phyloP scores from a whole-genome alignment of 2,888 invertebrate species.

The Strigamia transsilvanica region DNA sequence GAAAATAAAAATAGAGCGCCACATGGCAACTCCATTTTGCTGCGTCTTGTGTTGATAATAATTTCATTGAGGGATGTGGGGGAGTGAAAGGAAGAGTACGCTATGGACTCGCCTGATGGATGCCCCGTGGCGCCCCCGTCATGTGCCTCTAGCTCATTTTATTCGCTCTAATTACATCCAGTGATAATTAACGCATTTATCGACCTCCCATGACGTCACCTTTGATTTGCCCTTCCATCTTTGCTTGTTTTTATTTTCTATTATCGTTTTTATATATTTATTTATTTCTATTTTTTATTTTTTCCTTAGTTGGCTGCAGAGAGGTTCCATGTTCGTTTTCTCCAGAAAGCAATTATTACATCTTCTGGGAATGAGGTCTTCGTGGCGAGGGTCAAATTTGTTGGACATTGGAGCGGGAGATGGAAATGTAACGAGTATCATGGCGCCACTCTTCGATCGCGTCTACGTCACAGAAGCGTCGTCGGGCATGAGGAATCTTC shows the following conservation, averaged over 20 bases:
- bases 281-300: conserved; percentile 55
- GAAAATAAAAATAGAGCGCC: conserved; percentile 30
- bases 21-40: conserved; percentile 30
- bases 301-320: conserved; percentile 75
- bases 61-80: not conserved
- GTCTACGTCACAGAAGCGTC: conserved; percentile 93
- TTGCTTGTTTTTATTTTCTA: not conserved
- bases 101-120: conserved; percentile 30
- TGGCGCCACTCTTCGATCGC: conserved; percentile 76
- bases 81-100: conserved; percentile 12
- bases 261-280: not conserved
- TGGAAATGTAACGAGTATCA: conserved; percentile 86
- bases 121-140: conserved; percentile 21
- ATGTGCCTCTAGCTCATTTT: conserved; percentile 21
- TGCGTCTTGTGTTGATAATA: conserved; percentile 28
- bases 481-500: conserved; percentile 82
- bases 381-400: conserved; percentile 62
- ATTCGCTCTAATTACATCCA: conserved; percentile 30
- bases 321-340: conserved; percentile 97
- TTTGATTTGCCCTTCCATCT: conserved; percentile 6
- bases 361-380: conserved; percentile 68
- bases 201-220: conserved; percentile 20
- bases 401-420: conserved; percentile 96
- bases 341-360: conserved; percentile 81
- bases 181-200: conserved; percentile 26